Base-by-base conservation (phyloP, 1,140 invertebrate species). In the Orussus abietinus region DNA sequence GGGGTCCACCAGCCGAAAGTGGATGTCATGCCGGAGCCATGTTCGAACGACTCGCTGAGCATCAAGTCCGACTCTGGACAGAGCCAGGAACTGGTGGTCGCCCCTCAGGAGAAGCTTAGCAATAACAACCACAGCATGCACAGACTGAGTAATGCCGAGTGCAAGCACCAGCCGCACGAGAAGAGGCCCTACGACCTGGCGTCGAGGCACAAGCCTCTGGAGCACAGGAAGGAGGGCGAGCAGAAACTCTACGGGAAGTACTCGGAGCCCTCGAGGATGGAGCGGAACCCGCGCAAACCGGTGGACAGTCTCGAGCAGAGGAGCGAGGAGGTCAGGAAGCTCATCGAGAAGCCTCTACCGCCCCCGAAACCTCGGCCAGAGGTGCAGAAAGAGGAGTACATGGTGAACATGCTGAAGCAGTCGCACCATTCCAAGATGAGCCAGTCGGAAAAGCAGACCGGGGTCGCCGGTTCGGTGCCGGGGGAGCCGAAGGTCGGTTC, bases 251-350 rank as follows among this genome's bases (percentile, higher is more conserved):
- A 59, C 14, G 48, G 51, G 0, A 64, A 64, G 31, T 64, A 68
- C 18, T 11, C 42, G 1, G 62, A 69, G 6, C 12, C 42, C 4
- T 41, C 43, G 2, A 49, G 48, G 19, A 26, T 51, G 0, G 52
- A 59, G 19, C 42, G 10, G 66, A 67, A 22, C 42, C 51, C 3
- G n/a, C n/a, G n/a, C n/a, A n/a, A n/a, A n/a, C n/a, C n/a, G n/a
- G n/a, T n/a, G n/a, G 67, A 70, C 13, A 48, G 46, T 3, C 31
- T 60, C 3, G 64, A 70, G 13, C 60, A 67, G 12, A 57, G 67
- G 30, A 55, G 47, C 11, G 67, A 73, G 3, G 69, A 73, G 7
- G 66, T 68, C 3, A 45, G 67, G 1, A 72, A 73, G 21, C 26
- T 70, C 0, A 70, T 71, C 2, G 69, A 70, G 10, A 70, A 72